These are phyloP conservation scores for Caenorhabditis sp. DNA, from an alignment of 2,888 invertebrate genomes.

Conservation along the genomic window DNA sequence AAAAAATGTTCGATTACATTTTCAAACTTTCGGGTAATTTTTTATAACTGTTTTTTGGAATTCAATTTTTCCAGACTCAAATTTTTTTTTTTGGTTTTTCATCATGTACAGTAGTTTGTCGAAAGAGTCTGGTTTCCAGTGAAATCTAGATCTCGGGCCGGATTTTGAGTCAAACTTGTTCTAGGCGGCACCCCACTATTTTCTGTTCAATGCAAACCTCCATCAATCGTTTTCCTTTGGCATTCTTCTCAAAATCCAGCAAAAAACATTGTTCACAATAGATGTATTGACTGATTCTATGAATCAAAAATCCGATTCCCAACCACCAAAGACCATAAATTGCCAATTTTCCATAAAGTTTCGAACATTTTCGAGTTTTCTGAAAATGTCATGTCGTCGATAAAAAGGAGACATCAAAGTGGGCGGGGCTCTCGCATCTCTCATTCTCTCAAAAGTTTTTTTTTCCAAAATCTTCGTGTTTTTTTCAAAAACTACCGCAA, in stretches of 20 bases:
- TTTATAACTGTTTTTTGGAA: too few relatives aligned
- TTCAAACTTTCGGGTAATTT: too few relatives aligned
- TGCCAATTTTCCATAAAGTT: conserved; percentile 20
- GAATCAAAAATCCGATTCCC: conserved; percentile 19
- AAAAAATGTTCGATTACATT: too few relatives aligned
- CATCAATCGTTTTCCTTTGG: background rate
- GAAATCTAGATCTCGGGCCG: too few relatives aligned
- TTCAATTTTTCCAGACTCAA: too few relatives aligned
- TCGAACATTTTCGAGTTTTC: conserved; percentile 14
- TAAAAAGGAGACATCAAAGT: too few relatives aligned
- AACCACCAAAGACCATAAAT: conserved; percentile 31
- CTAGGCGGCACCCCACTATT: too few relatives aligned
- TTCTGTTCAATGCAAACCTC: background rate
- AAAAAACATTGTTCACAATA: conserved; percentile 25
- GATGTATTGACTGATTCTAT: conserved; percentile 6
- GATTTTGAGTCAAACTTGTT: too few relatives aligned
- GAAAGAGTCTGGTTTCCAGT: too few relatives aligned
- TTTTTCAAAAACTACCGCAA: background rate
- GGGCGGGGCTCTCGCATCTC: too few relatives aligned
- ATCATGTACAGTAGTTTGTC: too few relatives aligned
- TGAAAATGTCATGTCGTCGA: conserved; percentile 7
- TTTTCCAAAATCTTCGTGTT: background rate
- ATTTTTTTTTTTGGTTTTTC: too few relatives aligned
- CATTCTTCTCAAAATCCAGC: conserved; percentile 14
- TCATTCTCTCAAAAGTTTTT: background rate